Evolutionary conservation across 2,113 vertebrate species (phyloP), one percentile per base, ranked within the genome.

Genomic region (Menidia beryllina): DNA sequence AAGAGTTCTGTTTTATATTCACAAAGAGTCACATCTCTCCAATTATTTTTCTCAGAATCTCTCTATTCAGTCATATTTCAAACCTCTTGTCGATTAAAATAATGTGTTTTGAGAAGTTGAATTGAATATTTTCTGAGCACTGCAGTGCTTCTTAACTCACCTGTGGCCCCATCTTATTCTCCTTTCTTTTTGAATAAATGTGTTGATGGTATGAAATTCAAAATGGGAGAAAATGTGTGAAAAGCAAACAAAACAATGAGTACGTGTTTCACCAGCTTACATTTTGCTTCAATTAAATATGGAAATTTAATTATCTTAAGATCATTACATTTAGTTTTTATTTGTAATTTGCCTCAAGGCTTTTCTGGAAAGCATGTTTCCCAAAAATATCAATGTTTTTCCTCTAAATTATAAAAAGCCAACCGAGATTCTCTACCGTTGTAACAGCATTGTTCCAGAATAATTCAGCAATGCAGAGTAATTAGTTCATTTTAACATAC

Each of bases 331-430:
- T 25, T 10, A 17, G 14, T n/a, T 12, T 4, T 8, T 8, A 39
- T 50, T 69, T 0, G 13, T 15, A 41, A 17, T 57, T 38, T 11
- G 19, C 19, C 67, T 14, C 30, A 15, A 12, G 53, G 19, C 17
- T 45, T 6, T 43, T 45, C 19, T 19, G 4, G 15, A 71, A 71
- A 55, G 19, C 27, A 17, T 43, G 45, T 61, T 65, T 72, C n/a
- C 39, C 17, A 19, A 53, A 57, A 72, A 54, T 27, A 21, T 20
- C 3, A 1, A 64, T 50, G 34, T 25, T 58, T n/a, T 26, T 51
- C 21, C 43, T 68, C 55, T 34, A 61, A 74, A 72, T 64, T 43
- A 48, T n/a, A 65, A 38, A 43, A 69, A 75, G 49, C 17, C 1
- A n/a, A 49, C 25, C 56, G 24, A 56, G 26, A 76, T 15, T 57